A percentile compares a stretch with the other conserved stretches of the same genome.
Conservation (phyloP, 2,797 vertebrate genomes). For the Sarcophilus harrisii region DNA sequence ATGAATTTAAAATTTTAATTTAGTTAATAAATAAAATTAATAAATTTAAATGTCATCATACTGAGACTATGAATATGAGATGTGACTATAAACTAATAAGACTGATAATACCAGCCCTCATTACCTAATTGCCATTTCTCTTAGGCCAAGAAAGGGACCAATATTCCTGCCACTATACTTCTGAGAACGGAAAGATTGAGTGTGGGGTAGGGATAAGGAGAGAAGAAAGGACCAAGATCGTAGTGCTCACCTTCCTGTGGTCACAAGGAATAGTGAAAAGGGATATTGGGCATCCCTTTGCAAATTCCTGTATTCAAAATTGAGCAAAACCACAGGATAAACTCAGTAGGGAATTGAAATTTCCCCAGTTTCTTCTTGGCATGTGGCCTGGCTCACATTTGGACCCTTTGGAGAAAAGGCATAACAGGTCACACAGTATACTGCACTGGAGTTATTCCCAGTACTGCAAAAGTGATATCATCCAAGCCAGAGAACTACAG, state of each 20-base stretch:
- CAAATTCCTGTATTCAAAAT: background rate
- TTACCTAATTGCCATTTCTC: background rate
- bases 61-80: background rate
- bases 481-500: background rate
- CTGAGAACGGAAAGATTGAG: background rate
- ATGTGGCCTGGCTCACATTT: background rate
- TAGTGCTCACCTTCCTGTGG: background rate
- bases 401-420: background rate
- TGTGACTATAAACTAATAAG: background rate
- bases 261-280: background rate
- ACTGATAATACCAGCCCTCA: background rate
- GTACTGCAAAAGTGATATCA: background rate
- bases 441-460: background rate
- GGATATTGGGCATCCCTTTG: background rate
- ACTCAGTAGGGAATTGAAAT: background rate
- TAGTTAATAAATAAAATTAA: background rate
- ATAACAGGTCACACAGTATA: conserved; percentile 4
- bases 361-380: conserved; percentile 26
- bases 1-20: too few species aligned
- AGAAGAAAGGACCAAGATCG: background rate
- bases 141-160: background rate
- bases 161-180: background rate
- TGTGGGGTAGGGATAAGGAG: background rate
- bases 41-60: background rate
- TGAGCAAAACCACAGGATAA: background rate